A percentile compares a stretch with the other conserved stretches of the same genome.
These are phyloP conservation scores for Macrostomum lignano DNA, from an alignment of 1,140 invertebrate species.

Conservation along the genomic window DNA sequence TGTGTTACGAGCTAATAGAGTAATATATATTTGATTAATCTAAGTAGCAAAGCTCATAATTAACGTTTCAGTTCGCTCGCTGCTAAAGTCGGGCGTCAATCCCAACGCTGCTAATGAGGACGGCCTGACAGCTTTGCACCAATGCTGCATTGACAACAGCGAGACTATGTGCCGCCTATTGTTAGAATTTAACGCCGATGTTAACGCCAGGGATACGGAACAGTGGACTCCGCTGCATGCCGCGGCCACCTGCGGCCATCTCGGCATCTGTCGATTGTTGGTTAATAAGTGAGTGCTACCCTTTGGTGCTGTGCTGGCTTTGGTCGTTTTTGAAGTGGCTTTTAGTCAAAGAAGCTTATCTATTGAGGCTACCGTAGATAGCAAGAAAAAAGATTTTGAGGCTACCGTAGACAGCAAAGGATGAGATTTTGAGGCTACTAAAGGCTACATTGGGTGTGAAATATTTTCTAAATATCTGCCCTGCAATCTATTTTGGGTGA, in stretches of 20 bases:
- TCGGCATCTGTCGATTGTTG: slow-evolving; percentile 48
- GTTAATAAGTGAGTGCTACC: slow-evolving; percentile 41
- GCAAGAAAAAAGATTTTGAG: too few relatives aligned
- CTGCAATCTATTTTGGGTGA: too few relatives aligned
- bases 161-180: slow-evolving; percentile 79
- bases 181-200: slow-evolving; percentile 73
- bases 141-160: slow-evolving; percentile 93
- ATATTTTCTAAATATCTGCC: too few relatives aligned
- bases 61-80: slow-evolving; percentile 43
- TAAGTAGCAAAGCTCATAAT: too few relatives aligned
- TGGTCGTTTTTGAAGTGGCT: slow-evolving; percentile 10
- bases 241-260: slow-evolving; percentile 81
- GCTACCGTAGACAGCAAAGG: too few relatives aligned
- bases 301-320: background rate
- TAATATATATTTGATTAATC: too few relatives aligned
- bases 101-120: slow-evolving; percentile 94
- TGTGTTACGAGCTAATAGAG: too few relatives aligned
- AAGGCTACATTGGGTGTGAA: too few relatives aligned
- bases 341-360: too few relatives aligned
- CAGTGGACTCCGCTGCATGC: slow-evolving; percentile 95
- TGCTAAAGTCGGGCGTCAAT: slow-evolving; percentile 58
- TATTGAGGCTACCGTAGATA: too few relatives aligned
- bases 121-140: slow-evolving; percentile 81
- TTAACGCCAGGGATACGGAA: slow-evolving; percentile 89
- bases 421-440: too few relatives aligned